Base-by-base conservation (phyloP, 2,113 vertebrate genomes). In the Dendrocopos noguchii region DNA sequence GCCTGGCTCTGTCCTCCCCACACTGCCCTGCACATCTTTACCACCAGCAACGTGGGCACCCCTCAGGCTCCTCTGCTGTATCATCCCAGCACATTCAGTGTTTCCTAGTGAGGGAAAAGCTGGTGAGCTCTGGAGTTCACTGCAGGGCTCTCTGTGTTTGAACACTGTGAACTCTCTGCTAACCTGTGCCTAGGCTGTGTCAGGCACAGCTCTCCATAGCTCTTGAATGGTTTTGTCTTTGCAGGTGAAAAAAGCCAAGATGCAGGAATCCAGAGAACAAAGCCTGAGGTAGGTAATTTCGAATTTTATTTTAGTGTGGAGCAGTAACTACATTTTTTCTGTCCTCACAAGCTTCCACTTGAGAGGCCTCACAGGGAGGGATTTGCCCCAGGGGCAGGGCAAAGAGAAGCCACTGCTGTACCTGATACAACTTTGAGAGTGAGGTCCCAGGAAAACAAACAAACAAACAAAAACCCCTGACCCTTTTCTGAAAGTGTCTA, bases 241-340 rank as follows among this genome's bases (percentile, higher is more conserved):
- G 27, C 95, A 98, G 98, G 97, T 97, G 59, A 98, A 98, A 94
- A 98, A 98, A 95, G 97, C 98, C 91, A 98, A 98, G 96, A 98
- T 98, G 98, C 98, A 98, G 83, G 98, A 98, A 81, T 94, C 97
- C 12, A 96, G 96, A 92, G 98, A 98, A 36, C 97, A 98, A 95
- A 92, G 91, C 77, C 93, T 98, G 96, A 98, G 97, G 98, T 98
- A 88, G 2, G 73, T 94, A 34, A 77, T 88, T 46, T 66, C 56
- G 22, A 60, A 42, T 93, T 91, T 76, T 2, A 61, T 92, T 89
- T 94, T 86, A 63, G 60, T 52, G 33, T 91, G 36, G 10, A 56
- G 6, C n/a, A 20, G 17, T 39, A 64, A 28, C 52, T 80, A 24
- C 34, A 19, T 24, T 66, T 31, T 42, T 64, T 42, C 72, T 68